Evolutionary conservation across 2,113 vertebrate genomes (phyloP).

Genomic region (Anseranas semipalmata): DNA sequence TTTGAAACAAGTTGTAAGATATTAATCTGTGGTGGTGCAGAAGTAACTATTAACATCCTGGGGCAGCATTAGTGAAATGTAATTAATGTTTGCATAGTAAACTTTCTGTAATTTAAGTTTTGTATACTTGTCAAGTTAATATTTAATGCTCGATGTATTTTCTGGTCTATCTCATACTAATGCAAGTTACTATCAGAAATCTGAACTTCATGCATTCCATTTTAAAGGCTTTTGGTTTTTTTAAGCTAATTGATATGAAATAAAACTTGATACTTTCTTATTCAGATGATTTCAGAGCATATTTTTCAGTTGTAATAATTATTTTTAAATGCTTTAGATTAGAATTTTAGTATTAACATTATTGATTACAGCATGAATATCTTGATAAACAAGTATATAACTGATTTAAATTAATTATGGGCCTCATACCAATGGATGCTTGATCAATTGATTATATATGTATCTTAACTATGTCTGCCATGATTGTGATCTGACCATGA

Average conservation of each 20-base stretch:
- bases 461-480: not conserved
- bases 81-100: not conserved
- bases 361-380: not conserved
- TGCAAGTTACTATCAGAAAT: not conserved
- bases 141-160: not conserved
- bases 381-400: not conserved
- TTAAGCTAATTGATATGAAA: not conserved
- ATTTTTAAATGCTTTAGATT: not conserved
- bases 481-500: not conserved
- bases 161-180: not conserved
- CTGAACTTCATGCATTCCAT: not conserved
- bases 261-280: not conserved
- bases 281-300: not conserved
- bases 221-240: not conserved
- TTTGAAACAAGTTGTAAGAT: not conserved
- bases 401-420: not conserved
- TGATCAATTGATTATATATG: not conserved
- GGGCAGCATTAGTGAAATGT: not conserved
- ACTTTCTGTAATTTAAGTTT: not conserved
- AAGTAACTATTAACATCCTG: not conserved
- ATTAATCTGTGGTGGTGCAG: not conserved
- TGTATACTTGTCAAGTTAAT: not conserved
- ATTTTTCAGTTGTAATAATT: not conserved
- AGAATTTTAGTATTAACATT: not conserved
- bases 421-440: not conserved